Evolutionary conservation across 2,113 vertebrate genomes (phyloP).

Genomic region (Channa argus): DNA sequence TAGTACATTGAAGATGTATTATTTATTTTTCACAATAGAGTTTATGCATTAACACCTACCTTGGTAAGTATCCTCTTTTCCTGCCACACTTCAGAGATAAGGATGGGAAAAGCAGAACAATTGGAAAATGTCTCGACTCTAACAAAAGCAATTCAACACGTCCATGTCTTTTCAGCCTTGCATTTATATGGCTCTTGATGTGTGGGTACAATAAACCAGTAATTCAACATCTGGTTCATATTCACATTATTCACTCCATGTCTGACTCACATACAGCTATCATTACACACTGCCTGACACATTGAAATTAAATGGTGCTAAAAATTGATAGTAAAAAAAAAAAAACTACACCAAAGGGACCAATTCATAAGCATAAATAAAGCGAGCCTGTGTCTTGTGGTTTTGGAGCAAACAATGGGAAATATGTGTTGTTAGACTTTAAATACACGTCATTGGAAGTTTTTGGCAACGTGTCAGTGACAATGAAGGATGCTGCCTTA

Average conservation of each 20-base stretch:
- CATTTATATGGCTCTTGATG: slow-evolving; percentile 48
- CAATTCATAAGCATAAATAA: slow-evolving; percentile 31
- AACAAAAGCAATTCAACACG: not conserved
- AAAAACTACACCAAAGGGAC: slow-evolving; percentile 12
- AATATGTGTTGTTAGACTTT: slow-evolving; percentile 30
- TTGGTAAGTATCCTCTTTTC: slow-evolving; percentile 6
- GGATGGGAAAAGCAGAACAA: not conserved
- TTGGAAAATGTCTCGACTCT: not conserved
- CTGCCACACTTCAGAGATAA: not conserved
- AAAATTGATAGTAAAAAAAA: slow-evolving; percentile 39
- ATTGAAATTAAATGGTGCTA: slow-evolving; percentile 46
- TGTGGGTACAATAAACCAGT: slow-evolving; percentile 29
- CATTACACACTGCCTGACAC: slow-evolving; percentile 22
- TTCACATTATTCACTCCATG: slow-evolving; percentile 3
- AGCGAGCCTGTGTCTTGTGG: slow-evolving; percentile 71
- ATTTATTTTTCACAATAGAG: no score
- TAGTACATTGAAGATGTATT: no score
- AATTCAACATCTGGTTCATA: slow-evolving; percentile 17
- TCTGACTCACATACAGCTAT: slow-evolving; percentile 16
- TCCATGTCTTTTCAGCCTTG: slow-evolving; percentile 6
- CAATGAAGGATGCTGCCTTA: not conserved
- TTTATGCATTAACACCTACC: slow-evolving; percentile 19
- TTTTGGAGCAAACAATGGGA: slow-evolving; percentile 57
- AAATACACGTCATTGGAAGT: slow-evolving; percentile 33
- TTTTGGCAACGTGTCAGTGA: not conserved